Conservation (phyloP, 2,113 vertebrate genomes). For the Cyanoramphus novaezelandiae region DNA sequence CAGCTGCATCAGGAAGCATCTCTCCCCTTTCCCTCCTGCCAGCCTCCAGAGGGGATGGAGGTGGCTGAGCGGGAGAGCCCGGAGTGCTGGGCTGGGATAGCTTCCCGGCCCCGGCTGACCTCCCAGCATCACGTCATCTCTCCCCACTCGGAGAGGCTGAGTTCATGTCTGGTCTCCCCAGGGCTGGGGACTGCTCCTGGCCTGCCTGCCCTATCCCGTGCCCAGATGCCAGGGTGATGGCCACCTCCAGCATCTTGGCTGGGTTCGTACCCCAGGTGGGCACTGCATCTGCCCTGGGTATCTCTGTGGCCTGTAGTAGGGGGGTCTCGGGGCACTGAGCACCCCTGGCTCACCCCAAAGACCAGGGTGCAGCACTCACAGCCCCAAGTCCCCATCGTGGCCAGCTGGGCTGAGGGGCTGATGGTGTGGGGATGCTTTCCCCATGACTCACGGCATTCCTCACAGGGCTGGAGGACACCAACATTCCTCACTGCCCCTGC, state of each 20-base stretch:
- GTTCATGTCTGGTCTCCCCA: not conserved
- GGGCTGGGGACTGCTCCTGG: not conserved
- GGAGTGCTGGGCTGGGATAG: not conserved
- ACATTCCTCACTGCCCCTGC: not conserved
- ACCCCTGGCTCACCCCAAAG: not conserved
- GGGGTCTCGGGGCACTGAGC: accelerated
- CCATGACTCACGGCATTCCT: slow-evolving; percentile 50
- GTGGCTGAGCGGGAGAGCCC: not conserved
- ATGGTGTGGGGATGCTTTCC: not conserved
- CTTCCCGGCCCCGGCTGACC: not conserved
- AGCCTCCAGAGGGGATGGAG: not conserved
- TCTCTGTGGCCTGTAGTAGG: not conserved
- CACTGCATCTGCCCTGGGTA: not conserved
- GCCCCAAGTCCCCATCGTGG: accelerated
- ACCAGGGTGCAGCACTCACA: accelerated
- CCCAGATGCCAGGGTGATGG: not conserved
- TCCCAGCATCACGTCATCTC: not conserved
- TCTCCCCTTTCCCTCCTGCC: not conserved
- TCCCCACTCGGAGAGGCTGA: not conserved
- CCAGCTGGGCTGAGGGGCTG: not conserved
- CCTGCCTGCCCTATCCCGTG: not conserved
- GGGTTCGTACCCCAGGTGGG: accelerated
- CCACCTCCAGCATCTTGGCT: accelerated
- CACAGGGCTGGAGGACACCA: not conserved
- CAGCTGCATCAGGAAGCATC: not conserved